Base-by-base conservation (phyloP, 1,140 invertebrate species). In the Drosophila neocordata region DNA sequence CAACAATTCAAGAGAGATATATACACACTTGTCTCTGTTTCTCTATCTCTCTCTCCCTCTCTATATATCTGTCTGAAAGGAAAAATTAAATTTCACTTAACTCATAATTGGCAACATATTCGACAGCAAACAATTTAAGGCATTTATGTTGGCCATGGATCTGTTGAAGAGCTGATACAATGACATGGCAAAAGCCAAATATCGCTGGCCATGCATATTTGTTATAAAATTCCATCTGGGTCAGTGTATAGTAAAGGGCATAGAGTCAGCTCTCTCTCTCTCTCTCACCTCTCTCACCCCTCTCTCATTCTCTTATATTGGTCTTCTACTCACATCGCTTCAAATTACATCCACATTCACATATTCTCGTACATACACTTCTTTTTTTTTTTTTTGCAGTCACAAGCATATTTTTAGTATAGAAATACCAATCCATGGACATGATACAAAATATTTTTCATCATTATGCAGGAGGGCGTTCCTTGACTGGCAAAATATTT, bases 401-500 rank as follows among this genome's bases (percentile, higher is more conserved):
- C 15, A 31, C 27, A 31, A 20, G 41, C 8, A 48, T 48, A 48
- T 48, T 48, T 48, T 9, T 18, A 20, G 41, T 48, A 48, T 8
- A 41, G 53, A 73, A 73, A 73, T 73, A 71, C 70, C 71, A 73
- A 72, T 73, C 62, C 48, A 65, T 53, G 15, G 41, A 48, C 55
- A 22, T 18, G 37, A 20, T 31, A 48, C 7, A 20, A 74, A 61
- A 67, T 74, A 74, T 73, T 41, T 74, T 74, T 48, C 71, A 48
- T 56, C 41, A 48, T 48, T 48, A 53, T 55, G 57, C 6, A 53
- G 11, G 15, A 15, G 34, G 9, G 15, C 48, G 27, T 55, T 55
- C 34, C 70, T 73, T 20, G 65, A 66, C 27, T 66, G 44, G 66
- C 70, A 55, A 73, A 73, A 73, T 73, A 73, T 73, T 73, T 73